Evolutionary conservation across 2,888 invertebrate genomes (phyloP), one percentile per base, ranked within the genome.

Genomic region (Cosmia pyralina): DNA sequence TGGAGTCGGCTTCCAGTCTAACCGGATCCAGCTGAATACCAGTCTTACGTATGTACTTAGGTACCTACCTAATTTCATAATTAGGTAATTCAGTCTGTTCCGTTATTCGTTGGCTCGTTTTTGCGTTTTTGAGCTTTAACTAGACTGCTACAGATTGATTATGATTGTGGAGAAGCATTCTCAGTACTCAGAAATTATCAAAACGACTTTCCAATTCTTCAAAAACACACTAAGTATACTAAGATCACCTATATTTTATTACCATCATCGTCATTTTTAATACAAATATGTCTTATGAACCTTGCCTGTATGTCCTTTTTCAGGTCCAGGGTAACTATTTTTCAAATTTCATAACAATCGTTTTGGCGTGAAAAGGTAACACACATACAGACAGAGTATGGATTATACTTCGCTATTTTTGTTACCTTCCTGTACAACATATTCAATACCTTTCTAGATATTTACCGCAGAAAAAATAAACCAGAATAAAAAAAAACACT

Each of bases 401-500:
- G 38, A 38, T 41, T 22, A 0, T 17, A 34, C 19, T 34, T 28
- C 8, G 0, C 17, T 0, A 28, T 46, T 46, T 62, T 46, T 28
- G 28, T 48, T 13, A 8, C 13, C 17, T 22, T 8, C 15, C 8
- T 8, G 15, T 41, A 22, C 0, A 41, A 60, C 15, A n/a, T 11
- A 46, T 52, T 15, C 11, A 52, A 15, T n/a, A n/a, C 8, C 15
- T 28, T 15, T 5, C 0, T 2, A 28, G 41, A 38, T 6, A 2
- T 3, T 15, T 11, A 41, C 28, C 7, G 28, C 41, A 44, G 2
- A 5, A 7, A 38, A 48, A 57, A 41, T 4, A 38, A n/a, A 46
- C 3, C 28, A 41, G 53, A 3, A 58, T 22, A 65, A 65, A 81
- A 52, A 68, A 28, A 76, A 53, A 65, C 62, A 71, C 34, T 71